Evolutionary conservation across 2,888 invertebrate species (phyloP), one percentile per base, ranked within the genome.

Genomic region (Thymelicus acteon): DNA sequence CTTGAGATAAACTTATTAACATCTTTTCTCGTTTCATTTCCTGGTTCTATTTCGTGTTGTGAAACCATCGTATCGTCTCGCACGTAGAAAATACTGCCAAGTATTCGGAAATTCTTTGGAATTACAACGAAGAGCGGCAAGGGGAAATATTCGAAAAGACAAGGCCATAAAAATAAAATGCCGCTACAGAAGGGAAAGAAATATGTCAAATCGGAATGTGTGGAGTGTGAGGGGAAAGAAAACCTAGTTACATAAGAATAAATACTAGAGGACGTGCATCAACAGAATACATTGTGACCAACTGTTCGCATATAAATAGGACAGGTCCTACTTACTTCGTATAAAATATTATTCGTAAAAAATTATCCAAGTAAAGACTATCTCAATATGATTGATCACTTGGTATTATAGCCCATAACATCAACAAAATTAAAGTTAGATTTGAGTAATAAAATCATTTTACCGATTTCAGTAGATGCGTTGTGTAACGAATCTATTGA

Each of bases 151-250:
- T 87, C 79, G 82, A 76, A 78, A 84, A 88, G 85, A 89, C 82
- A 83, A 77, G 76, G 77, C 78, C 80, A 85, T 89, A 88, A 90
- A 90, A 90, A 86, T 87, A 88, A 90, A 90, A 87, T 80, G 81
- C 80, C 77, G 77, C 82, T 79, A 82, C 83, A 82, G 78, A 83
- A 84, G 81, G 81, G 79, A 76, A 82, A 78, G 79, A 83, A 83
- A 84, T 88, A 88, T 83, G 82, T 80, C 80, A 79, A 83, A 84
- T 80, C 78, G 82, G 82, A 84, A 88, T 85, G 82, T 80, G 82
- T 77, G 79, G 80, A 83, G 81, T 81, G 80, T 77, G 81, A 77
- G 79, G 78, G 77, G 79, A 79, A 78, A 80, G 77, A 75, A 69
- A 74, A 75, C 71, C 52, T 69, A 71, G 66, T 74, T 75, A 74